Base-by-base conservation (phyloP, 2,888 invertebrate species). In the Pseudococcus viburni region DNA sequence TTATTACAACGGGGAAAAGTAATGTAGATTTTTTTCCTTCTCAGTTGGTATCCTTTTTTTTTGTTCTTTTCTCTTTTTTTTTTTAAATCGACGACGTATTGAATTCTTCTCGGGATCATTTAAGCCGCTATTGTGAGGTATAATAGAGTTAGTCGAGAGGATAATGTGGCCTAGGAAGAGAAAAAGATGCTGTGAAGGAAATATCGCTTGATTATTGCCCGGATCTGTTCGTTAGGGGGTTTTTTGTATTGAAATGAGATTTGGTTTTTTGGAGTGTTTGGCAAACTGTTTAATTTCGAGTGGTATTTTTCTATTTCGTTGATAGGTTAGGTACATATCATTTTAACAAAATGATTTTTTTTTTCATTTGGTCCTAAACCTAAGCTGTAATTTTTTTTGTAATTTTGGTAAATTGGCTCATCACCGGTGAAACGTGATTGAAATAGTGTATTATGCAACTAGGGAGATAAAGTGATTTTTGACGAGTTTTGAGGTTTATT, bases 31-130 rank as follows among this genome's bases (percentile, higher is more conserved):
- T 64, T 59, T 22, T 22, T 64, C 22, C 64, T 64, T 64, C 22
- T 22, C 64, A 19, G 22, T 64, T 64, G 64, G 64, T 64, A 51
- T 51, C 51, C 59, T 22, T 64, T 64, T 64, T 64, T 64, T 64
- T 64, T 2, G 0, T 19, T 17, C 1, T 15, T 17, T 51, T 51
- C 51, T 51, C 3, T 33, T 2, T 33, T 51, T 51, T 51, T 51
- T 51, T 15, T 12, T 19, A 64, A 64, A 64, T 64, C 22, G 64
- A 64, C 64, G 19, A 19, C 19, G 64, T 64, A 64, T 64, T 64
- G 64, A 64, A 64, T 64, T 64, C 64, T 19, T 64, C 22, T 6
- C 12, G 64, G 22, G 9, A 64, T 22, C 64, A 64, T 64, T 64
- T 64, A 51, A 17, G 51, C 22, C 64, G 2, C 5, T 5, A 64